A percentile compares a stretch with the other conserved stretches of the same genome.
phyloP scores from a whole-genome alignment of 2,888 invertebrate genomes.

The Hydroisotoma schaefferi region DNA sequence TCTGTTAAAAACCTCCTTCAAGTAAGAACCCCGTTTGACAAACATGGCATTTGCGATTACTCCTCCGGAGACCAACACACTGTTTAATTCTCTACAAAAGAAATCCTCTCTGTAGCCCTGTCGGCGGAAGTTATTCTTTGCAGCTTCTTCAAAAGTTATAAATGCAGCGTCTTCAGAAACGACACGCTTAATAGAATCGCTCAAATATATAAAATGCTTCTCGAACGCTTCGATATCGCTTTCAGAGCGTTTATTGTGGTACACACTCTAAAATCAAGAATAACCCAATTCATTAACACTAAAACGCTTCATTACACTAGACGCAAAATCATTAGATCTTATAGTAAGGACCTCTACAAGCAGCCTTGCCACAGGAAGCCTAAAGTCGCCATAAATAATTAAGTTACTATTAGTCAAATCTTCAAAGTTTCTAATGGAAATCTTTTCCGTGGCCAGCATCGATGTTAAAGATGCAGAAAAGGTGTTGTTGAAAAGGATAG shows the following conservation, averaged over 20 bases:
- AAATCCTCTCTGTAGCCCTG: neutral
- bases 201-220: neutral
- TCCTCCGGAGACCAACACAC: neutral
- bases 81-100: neutral
- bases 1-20: constrained; percentile 30
- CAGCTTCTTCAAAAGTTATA: constrained; percentile 25
- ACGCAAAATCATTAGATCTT: neutral
- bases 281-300: neutral
- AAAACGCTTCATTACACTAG: neutral
- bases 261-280: neutral
- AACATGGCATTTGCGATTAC: constrained; percentile 23
- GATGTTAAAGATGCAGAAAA: constrained; percentile 4
- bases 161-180: constrained; percentile 1
- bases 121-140: constrained; percentile 13
- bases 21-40: constrained; percentile 21
- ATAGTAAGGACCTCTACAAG: constrained; percentile 16
- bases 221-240: neutral
- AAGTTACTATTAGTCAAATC: neutral
- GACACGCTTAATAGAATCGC: neutral
- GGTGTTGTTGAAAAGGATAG: neutral
- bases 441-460: constrained; percentile 17
- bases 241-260: neutral
- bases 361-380: constrained; percentile 19
- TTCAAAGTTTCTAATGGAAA: constrained; percentile 17
- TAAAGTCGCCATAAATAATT: constrained; percentile 19